Conservation (phyloP, 2,113 vertebrate genomes). For the Seriola aureovittata region DNA sequence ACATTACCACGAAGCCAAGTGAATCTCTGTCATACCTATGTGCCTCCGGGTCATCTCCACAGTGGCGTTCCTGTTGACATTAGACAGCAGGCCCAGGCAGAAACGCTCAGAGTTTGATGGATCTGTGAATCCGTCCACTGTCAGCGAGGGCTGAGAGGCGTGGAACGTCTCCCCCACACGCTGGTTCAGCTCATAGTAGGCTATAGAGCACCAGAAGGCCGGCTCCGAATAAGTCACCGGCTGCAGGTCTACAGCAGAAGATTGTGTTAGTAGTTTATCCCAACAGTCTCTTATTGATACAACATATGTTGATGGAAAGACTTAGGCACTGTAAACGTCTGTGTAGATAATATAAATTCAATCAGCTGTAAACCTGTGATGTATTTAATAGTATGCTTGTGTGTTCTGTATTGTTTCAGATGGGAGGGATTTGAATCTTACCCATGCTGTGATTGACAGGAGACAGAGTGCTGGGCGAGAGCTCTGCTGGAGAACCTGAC, state of each 20-base stretch:
- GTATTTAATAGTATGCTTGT: neutral
- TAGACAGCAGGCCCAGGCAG: constrained; percentile 96
- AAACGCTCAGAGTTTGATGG: constrained; percentile 98
- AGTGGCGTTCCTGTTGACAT: constrained; percentile 97
- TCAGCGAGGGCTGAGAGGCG: constrained; percentile 96
- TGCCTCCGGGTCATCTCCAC: constrained; percentile 99
- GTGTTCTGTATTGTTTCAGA: neutral
- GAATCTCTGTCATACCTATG: constrained; percentile 88
- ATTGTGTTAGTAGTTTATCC: neutral
- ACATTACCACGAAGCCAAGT: neutral
- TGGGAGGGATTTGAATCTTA: constrained; percentile 74
- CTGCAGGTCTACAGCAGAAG: constrained; percentile 89
- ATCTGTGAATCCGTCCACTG: constrained; percentile 97
- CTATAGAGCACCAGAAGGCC: constrained; percentile 99
- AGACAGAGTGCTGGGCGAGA: constrained; percentile 96
- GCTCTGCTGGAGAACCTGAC: constrained; percentile 96
- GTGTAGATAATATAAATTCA: neutral
- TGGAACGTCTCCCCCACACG: constrained; percentile 99
- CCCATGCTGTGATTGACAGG: constrained; percentile 98
- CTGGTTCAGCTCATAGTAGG: constrained; percentile 98
- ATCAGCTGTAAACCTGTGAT: neutral
- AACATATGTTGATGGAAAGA: neutral
- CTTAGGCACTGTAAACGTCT: neutral
- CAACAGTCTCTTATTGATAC: neutral
- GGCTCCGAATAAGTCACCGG: constrained; percentile 98